These are phyloP conservation scores for Grapholita molesta DNA, from an alignment of 1,140 invertebrate species.

Conservation along the genomic window DNA sequence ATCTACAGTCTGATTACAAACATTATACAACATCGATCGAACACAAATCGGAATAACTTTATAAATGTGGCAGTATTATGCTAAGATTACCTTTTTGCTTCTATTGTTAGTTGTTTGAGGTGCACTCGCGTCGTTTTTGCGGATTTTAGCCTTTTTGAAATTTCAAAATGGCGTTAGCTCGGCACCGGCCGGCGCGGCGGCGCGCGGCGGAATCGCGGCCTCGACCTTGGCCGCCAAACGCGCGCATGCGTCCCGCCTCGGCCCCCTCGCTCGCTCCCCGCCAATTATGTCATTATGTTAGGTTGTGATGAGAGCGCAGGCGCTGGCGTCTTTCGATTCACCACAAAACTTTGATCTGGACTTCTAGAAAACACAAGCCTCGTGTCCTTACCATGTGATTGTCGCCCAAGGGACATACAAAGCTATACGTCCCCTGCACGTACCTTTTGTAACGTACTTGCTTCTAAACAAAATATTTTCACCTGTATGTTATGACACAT, in stretches of 20 bases:
- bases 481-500: too few relatives aligned
- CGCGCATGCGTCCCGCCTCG: constrained; percentile 68
- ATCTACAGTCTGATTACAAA: constrained; percentile 45
- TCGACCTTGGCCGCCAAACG: constrained; percentile 76
- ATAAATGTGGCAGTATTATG: background rate
- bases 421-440: too few relatives aligned
- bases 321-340: background rate
- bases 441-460: too few relatives aligned
- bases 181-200: constrained; percentile 60
- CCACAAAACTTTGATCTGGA: background rate
- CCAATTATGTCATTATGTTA: constrained; percentile 74
- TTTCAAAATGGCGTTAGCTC: constrained; percentile 53
- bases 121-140: constrained; percentile 60
- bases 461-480: too few relatives aligned
- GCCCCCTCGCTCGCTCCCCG: constrained; percentile 47
- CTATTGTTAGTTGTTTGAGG: constrained; percentile 19
- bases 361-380: background rate
- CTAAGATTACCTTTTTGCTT: constrained; percentile 33
- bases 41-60: constrained; percentile 23
- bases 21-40: constrained; percentile 37
- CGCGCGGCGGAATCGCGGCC: constrained; percentile 73
- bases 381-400: background rate
- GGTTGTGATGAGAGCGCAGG: constrained; percentile 11
- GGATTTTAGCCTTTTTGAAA: constrained; percentile 51
- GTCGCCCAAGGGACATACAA: too few relatives aligned